Evolutionary conservation across 2,797 vertebrate species (phyloP).

Genomic region (Anguilla obscura): DNA sequence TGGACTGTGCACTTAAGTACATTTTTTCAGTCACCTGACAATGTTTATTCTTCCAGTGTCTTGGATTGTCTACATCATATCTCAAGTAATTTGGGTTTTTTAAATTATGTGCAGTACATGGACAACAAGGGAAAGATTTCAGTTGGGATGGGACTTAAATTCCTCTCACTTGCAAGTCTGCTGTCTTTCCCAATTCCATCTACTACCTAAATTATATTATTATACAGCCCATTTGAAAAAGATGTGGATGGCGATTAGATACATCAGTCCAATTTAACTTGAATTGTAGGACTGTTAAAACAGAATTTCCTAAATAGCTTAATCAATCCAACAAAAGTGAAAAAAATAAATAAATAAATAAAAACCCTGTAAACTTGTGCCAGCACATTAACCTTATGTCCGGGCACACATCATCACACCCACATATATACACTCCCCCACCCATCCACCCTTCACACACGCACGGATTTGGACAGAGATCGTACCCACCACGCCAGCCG

Average conservation of each 20-base stretch:
- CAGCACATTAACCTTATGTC: neutral
- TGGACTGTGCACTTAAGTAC: neutral
- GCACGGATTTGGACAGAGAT: neutral
- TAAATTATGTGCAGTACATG: neutral
- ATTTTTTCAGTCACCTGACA: neutral
- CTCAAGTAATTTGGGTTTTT: neutral
- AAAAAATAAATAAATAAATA: neutral
- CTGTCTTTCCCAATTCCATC: neutral
- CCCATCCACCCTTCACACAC: neutral
- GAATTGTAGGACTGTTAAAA: neutral
- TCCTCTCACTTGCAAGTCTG: neutral
- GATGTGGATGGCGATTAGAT: neutral
- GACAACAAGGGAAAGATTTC: neutral
- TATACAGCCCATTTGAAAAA: neutral
- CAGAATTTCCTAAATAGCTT: neutral
- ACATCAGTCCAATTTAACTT: conserved; percentile 12
- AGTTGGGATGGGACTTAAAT: neutral
- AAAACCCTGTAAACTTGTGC: conserved; percentile 25
- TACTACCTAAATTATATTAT: neutral
- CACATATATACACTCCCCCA: neutral
- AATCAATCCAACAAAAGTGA: neutral
- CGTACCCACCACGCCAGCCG: neutral
- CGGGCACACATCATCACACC: conserved; percentile 15
- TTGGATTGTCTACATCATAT: neutral
- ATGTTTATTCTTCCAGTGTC: neutral